Conservation (phyloP, 2,113 vertebrate species). For the Hippocampus comes region DNA sequence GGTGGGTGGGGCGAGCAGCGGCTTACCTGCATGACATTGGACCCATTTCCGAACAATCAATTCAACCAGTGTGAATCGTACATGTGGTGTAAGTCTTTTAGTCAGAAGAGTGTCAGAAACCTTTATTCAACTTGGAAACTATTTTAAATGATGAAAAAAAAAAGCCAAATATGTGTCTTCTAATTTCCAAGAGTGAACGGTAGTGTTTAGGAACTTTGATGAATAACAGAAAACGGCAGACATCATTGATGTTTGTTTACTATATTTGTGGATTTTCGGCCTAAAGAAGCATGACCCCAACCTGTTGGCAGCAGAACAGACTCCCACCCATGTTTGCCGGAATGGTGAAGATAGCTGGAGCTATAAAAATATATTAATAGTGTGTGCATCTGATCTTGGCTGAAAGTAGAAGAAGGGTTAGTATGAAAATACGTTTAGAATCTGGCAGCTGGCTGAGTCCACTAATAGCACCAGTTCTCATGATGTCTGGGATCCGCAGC, state of each 20-base stretch:
- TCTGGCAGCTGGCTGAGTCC: slow-evolving; percentile 35
- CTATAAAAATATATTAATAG: slow-evolving; percentile 39
- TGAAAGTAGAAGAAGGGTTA: slow-evolving; percentile 20
- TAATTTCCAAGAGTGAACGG: too few species aligned
- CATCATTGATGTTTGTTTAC: too few species aligned
- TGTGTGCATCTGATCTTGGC: slow-evolving; percentile 17
- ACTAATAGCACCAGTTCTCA: slow-evolving; percentile 37
- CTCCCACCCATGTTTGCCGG: slow-evolving; percentile 22
- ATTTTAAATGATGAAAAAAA: too few species aligned
- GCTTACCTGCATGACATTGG: too few species aligned
- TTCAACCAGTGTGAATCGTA: too few species aligned
- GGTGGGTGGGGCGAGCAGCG: too few species aligned
- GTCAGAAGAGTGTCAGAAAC: too few species aligned
- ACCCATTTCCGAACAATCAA: too few species aligned
- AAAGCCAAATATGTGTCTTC: too few species aligned
- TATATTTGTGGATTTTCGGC: background rate
- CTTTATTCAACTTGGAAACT: background rate
- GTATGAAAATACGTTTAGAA: slow-evolving; percentile 36
- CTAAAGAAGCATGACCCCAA: background rate
- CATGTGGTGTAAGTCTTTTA: too few species aligned
- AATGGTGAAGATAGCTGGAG: slow-evolving; percentile 13
- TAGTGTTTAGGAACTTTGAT: too few species aligned
- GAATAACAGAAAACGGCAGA: too few species aligned
- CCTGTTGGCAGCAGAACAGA: background rate
- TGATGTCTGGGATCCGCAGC: slow-evolving; percentile 12